phyloP scores from a whole-genome alignment of 2,888 invertebrate species.

The Laspeyria flexula region DNA sequence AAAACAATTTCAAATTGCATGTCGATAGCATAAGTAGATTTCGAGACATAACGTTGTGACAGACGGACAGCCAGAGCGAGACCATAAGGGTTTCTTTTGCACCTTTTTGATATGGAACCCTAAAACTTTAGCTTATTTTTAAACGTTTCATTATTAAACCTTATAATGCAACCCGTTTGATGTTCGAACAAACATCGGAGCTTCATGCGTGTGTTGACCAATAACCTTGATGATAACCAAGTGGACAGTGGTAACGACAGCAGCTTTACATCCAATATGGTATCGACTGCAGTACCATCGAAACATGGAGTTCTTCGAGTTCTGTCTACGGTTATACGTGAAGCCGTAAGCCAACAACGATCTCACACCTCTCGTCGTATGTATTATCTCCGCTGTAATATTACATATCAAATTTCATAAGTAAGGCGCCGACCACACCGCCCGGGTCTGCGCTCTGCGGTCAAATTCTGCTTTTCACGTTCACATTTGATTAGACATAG shows the following conservation, averaged over 20 bases:
- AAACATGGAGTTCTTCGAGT: conserved; percentile 13
- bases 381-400: conserved; percentile 25
- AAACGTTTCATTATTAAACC: too few relatives aligned
- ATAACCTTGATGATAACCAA: not conserved
- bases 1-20: too few relatives aligned
- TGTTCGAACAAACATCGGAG: not conserved
- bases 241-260: not conserved
- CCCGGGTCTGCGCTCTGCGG: too few relatives aligned
- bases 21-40: too few relatives aligned
- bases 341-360: conserved; percentile 26
- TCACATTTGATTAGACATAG: too few relatives aligned
- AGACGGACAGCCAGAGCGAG: too few relatives aligned
- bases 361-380: conserved; percentile 16
- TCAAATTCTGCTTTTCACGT: too few relatives aligned
- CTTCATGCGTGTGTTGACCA: not conserved
- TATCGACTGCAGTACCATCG: conserved; percentile 41
- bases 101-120: too few relatives aligned
- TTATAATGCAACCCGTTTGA: not conserved
- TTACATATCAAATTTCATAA: not conserved
- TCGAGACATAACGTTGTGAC: too few relatives aligned
- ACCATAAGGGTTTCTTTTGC: too few relatives aligned
- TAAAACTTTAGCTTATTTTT: too few relatives aligned
- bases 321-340: conserved; percentile 47
- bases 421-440: too few relatives aligned
- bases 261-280: conserved; percentile 31